These are phyloP conservation scores for Megaustenia siamemsis DNA, from an alignment of 2,888 invertebrate species.

Conservation along the genomic window DNA sequence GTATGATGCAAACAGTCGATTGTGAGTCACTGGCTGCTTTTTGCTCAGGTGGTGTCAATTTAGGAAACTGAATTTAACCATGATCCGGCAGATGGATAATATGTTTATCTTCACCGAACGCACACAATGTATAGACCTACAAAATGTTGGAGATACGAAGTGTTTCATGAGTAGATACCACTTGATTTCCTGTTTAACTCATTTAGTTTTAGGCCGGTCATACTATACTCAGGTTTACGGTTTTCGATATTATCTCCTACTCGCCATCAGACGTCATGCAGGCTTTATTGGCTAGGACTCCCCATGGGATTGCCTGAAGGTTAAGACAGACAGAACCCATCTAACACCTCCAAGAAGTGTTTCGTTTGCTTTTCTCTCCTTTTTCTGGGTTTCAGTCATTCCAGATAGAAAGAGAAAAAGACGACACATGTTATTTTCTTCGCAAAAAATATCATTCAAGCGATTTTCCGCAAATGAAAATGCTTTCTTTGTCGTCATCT, in stretches of 20 bases:
- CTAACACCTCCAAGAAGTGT: not conserved
- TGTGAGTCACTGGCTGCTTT: no score
- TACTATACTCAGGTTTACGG: not conserved
- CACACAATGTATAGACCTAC: no score
- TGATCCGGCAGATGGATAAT: no score
- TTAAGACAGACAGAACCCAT: not conserved
- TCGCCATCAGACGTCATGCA: not conserved
- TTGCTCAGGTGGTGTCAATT: no score
- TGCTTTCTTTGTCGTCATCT: constrained; percentile 22
- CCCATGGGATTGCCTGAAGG: not conserved
- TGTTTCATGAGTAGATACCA: no score
- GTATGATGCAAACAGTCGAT: no score
- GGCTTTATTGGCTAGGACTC: not conserved
- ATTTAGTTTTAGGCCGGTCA: not conserved
- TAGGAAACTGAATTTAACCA: no score
- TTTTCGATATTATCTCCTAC: not conserved
- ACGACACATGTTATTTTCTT: not conserved
- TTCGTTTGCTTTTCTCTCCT: not conserved
- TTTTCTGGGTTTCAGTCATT: not conserved
- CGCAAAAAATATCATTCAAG: not conserved
- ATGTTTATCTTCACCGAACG: no score
- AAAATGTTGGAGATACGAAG: no score
- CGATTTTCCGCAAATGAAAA: not conserved
- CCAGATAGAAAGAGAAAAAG: constrained; percentile 18
- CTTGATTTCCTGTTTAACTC: not conserved